Conservation (phyloP, 2,888 invertebrate genomes). For the Nomada fabriciana region DNA sequence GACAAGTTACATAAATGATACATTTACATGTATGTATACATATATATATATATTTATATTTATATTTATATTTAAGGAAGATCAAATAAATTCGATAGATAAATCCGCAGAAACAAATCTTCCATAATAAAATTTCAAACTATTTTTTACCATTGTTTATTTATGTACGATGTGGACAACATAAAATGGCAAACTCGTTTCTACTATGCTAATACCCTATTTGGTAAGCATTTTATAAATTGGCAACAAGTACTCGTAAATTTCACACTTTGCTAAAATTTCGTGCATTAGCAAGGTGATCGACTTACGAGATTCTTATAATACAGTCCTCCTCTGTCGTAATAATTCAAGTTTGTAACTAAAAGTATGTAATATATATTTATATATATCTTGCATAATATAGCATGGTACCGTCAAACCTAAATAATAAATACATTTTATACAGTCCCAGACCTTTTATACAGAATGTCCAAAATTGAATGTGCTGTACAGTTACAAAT, state of each 20-base stretch:
- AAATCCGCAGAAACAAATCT: conserved; percentile 5
- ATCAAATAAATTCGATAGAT: conserved; percentile 18
- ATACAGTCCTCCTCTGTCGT: conserved; percentile 78
- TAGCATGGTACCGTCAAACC: conserved; percentile 83
- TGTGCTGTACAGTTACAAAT: conserved; percentile 63
- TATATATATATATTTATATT: conserved; percentile 15
- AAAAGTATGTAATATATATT: conserved; percentile 78
- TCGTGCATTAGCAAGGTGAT: conserved; percentile 51
- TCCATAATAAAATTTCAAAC: conserved; percentile 25
- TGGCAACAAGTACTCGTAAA: conserved; percentile 75
- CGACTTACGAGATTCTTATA: conserved; percentile 63
- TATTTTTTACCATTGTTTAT: conserved; percentile 44
- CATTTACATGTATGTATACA: neutral
- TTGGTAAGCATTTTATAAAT: conserved; percentile 67
- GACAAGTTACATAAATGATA: conserved; percentile 17
- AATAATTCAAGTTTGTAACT: conserved; percentile 80
- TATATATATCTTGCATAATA: conserved; percentile 79
- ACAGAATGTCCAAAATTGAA: conserved; percentile 81
- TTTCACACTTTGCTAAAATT: conserved; percentile 61
- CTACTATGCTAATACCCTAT: conserved; percentile 52
- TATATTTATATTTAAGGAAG: conserved; percentile 21
- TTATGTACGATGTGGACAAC: conserved; percentile 49
- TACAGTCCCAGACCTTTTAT: conserved; percentile 82
- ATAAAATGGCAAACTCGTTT: conserved; percentile 47
- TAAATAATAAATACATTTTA: conserved; percentile 85